Evolutionary conservation across 2,797 vertebrate species (phyloP), one percentile per base, ranked within the genome.

Genomic region (Gastrophryne carolinensis): DNA sequence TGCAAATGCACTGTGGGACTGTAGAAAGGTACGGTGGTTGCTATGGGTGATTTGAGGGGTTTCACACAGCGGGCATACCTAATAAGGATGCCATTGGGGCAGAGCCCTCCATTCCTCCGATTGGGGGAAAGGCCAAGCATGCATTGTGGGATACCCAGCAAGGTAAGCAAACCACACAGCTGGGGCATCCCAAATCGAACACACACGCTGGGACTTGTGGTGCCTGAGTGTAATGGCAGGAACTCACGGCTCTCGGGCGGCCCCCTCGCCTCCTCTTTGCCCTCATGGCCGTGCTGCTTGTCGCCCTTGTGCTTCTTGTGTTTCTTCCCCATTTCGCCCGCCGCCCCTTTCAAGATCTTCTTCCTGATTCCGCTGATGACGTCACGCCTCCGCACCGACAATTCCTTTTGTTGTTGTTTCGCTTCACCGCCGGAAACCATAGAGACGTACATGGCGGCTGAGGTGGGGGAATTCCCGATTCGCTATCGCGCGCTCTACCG

Each of bases 251-350:
- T 47, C 52, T 50, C 27, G 8, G 30, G 8, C 13, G n/a, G 24
- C 7, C 3, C 1, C 5, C 62, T 11, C n/a, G 1, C 15, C 4
- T 50, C 4, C 21, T 27, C 35, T 26, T 0, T 68, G 30, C 81
- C 97, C 85, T 96, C 95, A 81, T 93, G 90, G 72, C 88, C 88
- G 78, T 95, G 95, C 81, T 95, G 95, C 81, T 95, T 96, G 35
- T 97, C 97, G 63, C 94, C 94, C 87, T 95, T 97, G 81, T 98
- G 96, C 77, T 96, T 97, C 86, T 98, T 98, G 84, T 98, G 96
- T 77, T 98, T 98, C 90, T 96, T 97, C 70, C 95, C 96, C 97
- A 98, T 98, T 82, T 87, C 92, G 86, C 86, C 30, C 15, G 23
- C 66, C 35, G 47, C 10, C 1, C 49, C 34, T 27, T 63, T 69